Percentiles rank a stretch among this genome's conserved stretches.
Evolutionary conservation across 2,113 vertebrate genomes (phyloP).

Genomic region (Elephas maximus): DNA sequence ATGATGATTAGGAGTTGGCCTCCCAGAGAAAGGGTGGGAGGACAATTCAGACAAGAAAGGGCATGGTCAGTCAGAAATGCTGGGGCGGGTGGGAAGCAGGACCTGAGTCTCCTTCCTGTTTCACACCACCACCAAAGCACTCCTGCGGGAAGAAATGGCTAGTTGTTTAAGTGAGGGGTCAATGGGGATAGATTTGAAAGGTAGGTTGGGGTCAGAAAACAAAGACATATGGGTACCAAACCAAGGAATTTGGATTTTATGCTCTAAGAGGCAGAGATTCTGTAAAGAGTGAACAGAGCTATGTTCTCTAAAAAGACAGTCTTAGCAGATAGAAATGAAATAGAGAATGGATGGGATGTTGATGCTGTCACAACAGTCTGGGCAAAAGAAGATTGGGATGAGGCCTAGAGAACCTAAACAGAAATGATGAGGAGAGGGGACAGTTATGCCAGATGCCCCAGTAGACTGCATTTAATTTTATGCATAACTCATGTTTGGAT

Average conservation of each 20-base stretch:
- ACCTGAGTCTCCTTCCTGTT: background rate
- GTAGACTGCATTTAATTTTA: background rate
- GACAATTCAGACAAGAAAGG: background rate
- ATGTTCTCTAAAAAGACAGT: background rate
- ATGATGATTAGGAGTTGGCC: background rate
- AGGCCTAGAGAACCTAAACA: fast-evolving
- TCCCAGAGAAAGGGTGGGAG: background rate
- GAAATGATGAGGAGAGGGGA: background rate
- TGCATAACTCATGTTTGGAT: too few species aligned
- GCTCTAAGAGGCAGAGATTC: background rate
- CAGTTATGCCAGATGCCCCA: background rate
- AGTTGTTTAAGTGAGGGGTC: background rate
- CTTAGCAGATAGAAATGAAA: background rate
- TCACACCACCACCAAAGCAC: background rate
- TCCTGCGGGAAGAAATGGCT: too few species aligned
- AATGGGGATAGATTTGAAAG: background rate
- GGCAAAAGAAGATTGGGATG: background rate
- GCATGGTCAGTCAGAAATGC: background rate
- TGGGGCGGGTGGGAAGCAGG: fast-evolving
- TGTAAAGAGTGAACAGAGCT: background rate
- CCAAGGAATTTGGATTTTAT: background rate
- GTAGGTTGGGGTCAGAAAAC: background rate
- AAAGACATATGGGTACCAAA: background rate
- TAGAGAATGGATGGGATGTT: background rate
- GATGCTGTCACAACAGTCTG: background rate